Base-by-base conservation (phyloP, 2,888 invertebrate species). In the Asteroscopus sphinx region DNA sequence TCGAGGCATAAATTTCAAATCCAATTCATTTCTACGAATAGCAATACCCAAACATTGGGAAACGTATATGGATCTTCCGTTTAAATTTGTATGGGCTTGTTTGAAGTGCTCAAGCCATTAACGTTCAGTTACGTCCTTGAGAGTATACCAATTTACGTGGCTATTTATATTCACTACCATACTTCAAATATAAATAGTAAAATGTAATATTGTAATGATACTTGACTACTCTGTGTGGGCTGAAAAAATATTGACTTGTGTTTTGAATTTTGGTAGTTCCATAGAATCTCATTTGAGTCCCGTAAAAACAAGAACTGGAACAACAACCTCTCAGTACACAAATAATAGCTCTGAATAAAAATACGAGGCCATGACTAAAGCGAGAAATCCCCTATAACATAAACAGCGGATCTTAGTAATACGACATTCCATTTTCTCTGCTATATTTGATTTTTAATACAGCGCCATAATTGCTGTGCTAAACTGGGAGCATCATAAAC, bases 121-220 rank as follows among this genome's bases (percentile, higher is more conserved):
- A 69, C 56, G 64, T 61, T 69, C 69, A 67, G 59, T 54, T 66
- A 54, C 68, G 77, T 75, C 77, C 77, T 76, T 75, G 68, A 75
- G 63, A 66, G 59, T 68, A 57, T 71, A 68, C 28, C 44, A 69
- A 69, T 62, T 64, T 46, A 69, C 41, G 53, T 44, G 32, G 51
- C 67, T 76, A 77, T 76, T 76, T 75, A 77, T 76, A 76, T 77
- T 72, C 73, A 56, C 15, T 60, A 46, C 73, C 76, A 77, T 57
- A 66, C 73, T 51, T 58, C 57, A 64, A 51, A 63, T 77, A 64
- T 69, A 56, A 49, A 59, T 56, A 53, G 72, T 51, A 54, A 51
- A 71, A 74, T 61, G 42, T 68, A 49, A 71, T 65, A 65, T 57
- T 62, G 41, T 60, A 74, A 52, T 68, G 47, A 42, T 52, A 51